Percentiles rank a stretch among this genome's conserved stretches.
Conservation (phyloP, 2,888 invertebrate genomes). For the Digitonthophagus gazella region DNA sequence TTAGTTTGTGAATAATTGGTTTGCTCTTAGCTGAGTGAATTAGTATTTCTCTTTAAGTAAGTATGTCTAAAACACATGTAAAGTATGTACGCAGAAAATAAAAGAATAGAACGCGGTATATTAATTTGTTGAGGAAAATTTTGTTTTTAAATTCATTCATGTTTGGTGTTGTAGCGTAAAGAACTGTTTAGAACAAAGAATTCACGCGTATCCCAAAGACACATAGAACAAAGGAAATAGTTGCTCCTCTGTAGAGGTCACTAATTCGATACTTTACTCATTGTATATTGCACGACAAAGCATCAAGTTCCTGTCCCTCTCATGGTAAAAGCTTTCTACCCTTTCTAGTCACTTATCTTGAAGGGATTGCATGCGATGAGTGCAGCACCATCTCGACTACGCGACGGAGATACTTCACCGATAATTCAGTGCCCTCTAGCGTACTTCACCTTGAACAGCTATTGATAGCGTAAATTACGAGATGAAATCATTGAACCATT, state of each 20-base stretch:
- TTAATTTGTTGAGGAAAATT: too few species aligned
- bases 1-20: not conserved
- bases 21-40: too few species aligned
- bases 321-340: constrained; percentile 31
- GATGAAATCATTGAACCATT: not conserved
- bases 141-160: not conserved
- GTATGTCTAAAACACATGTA: too few species aligned
- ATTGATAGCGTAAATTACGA: constrained; percentile 32
- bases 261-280: not conserved
- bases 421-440: constrained; percentile 21
- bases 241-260: not conserved
- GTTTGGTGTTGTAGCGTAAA: not conserved
- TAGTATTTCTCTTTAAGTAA: too few species aligned
- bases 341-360: constrained; percentile 33
- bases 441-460: constrained; percentile 19
- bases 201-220: not conserved
- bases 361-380: constrained; percentile 35
- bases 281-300: not conserved
- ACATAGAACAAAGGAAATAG: not conserved
- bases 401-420: constrained; percentile 28
- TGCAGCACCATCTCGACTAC: constrained; percentile 21
- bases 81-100: too few species aligned
- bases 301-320: not conserved
- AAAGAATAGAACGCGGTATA: too few species aligned
- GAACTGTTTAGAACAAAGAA: not conserved